These are phyloP conservation scores for Lottia scabra DNA, from an alignment of 2,888 invertebrate species.

Conservation along the genomic window DNA sequence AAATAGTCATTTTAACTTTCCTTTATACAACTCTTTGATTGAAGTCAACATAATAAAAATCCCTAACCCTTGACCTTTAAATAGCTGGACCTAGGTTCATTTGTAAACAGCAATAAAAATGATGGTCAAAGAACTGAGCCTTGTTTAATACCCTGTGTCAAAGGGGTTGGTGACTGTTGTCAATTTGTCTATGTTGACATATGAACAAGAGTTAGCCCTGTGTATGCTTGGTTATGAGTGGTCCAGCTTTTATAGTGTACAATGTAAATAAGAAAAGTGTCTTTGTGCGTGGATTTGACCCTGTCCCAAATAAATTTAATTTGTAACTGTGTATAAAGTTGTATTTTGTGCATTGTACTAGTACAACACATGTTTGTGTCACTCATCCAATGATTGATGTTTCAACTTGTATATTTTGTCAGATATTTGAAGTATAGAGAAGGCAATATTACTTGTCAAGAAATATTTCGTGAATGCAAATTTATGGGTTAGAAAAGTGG, in stretches of 20 bases:
- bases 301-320: too few species aligned
- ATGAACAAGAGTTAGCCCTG: neutral
- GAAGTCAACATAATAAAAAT: neutral
- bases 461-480: too few species aligned
- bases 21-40: neutral
- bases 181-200: slow-evolving; percentile 2
- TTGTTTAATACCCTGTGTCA: neutral
- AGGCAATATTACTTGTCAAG: too few species aligned
- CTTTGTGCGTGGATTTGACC: too few species aligned
- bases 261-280: neutral
- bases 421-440: too few species aligned
- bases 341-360: too few species aligned
- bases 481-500: too few species aligned
- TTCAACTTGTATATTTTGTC: too few species aligned
- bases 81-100: neutral
- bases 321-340: too few species aligned
- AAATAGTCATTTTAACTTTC: too few species aligned
- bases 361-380: too few species aligned
- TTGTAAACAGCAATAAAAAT: neutral
- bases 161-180: slow-evolving; percentile 3
- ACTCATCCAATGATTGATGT: too few species aligned
- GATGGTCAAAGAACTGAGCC: neutral
- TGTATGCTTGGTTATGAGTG: neutral
- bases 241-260: neutral
- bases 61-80: neutral